Conservation (phyloP, 1,140 invertebrate genomes). For the Zaprionus ornatus region DNA sequence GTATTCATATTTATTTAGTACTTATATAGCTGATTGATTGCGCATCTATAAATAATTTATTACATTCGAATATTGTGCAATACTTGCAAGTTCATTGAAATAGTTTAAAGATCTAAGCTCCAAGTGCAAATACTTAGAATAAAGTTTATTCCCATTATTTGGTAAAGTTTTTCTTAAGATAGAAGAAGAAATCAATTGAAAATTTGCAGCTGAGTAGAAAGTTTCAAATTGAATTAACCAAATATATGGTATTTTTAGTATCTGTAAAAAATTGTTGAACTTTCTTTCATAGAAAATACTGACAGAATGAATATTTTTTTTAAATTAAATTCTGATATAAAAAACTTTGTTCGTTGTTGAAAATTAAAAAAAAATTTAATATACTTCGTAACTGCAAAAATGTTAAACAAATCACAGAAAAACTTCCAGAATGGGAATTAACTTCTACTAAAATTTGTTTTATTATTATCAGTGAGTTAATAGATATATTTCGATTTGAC, state of each 20-base stretch:
- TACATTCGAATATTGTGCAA: not conserved
- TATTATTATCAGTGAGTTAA: not conserved
- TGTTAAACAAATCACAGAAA: too few species aligned
- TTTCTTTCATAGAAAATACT: too few species aligned
- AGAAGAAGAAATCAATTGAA: too few species aligned
- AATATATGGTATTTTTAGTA: too few species aligned
- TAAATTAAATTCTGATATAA: not conserved
- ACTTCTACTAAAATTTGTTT: too few species aligned
- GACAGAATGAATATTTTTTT: too few species aligned
- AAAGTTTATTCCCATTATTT: not conserved
- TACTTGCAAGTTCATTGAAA: not conserved
- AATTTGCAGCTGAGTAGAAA: too few species aligned
- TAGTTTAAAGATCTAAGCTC: not conserved
- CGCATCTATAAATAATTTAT: not conserved
- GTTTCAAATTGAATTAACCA: too few species aligned
- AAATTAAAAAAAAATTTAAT: too few species aligned
- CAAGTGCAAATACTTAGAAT: not conserved
- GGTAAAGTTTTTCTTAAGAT: not conserved
- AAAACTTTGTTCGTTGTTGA: not conserved
- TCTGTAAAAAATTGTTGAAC: too few species aligned
- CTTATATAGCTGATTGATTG: not conserved
- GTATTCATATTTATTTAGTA: not conserved
- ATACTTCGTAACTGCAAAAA: too few species aligned
- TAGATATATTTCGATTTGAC: not conserved
- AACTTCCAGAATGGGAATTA: too few species aligned